Conservation (phyloP, 1,140 invertebrate genomes). For the Drosophila chauvacae region DNA sequence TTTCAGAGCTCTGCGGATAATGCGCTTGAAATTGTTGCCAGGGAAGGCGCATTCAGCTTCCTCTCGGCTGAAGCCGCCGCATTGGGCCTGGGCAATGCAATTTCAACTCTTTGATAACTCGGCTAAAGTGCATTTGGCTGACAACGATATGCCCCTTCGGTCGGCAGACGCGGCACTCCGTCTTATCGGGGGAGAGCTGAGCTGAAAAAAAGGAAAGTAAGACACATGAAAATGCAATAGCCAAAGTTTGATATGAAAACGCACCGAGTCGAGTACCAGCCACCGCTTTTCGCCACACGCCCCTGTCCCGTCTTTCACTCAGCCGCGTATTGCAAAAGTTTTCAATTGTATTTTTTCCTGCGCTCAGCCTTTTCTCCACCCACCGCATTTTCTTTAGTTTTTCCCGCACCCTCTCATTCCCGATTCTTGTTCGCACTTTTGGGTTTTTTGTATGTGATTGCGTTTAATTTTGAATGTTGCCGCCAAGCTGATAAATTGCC, state of each 20-base stretch:
- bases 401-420: neutral
- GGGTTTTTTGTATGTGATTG: conserved; percentile 57
- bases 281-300: neutral
- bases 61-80: conserved; percentile 17
- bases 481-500: conserved; percentile 67
- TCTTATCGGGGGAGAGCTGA: conserved; percentile 56
- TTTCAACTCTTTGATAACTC: conserved; percentile 83
- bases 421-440: conserved; percentile 51
- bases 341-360: conserved; percentile 76
- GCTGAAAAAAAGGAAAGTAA: conserved; percentile 46
- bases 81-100: conserved; percentile 71
- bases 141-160: conserved; percentile 40
- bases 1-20: conserved; percentile 48
- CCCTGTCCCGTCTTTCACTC: neutral
- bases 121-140: conserved; percentile 77
- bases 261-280: conserved; percentile 38
- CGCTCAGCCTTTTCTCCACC: conserved; percentile 4
- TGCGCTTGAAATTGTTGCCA: conserved; percentile 76
- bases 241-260: conserved; percentile 82
- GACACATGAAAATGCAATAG: conserved; percentile 83
- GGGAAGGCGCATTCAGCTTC: conserved; percentile 23
- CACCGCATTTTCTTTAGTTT: conserved; percentile 24
- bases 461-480: conserved; percentile 71
- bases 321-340: conserved; percentile 76
- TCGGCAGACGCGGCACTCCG: neutral